Evolutionary conservation across 1,140 invertebrate species (phyloP).

Genomic region (Drosophila subpulchrella): DNA sequence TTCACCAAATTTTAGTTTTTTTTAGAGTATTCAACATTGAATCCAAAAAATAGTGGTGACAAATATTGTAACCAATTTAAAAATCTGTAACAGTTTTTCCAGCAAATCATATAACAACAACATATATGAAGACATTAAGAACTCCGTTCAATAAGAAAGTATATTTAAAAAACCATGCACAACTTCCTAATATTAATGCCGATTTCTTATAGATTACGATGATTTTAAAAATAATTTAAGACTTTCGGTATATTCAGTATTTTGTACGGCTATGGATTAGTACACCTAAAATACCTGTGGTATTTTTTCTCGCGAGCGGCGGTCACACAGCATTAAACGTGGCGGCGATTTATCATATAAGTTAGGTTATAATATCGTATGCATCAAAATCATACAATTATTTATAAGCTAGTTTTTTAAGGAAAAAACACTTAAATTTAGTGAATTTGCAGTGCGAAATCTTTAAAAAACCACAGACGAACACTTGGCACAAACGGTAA

Average conservation of each 20-base stretch:
- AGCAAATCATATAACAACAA: no score
- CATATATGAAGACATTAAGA: no score
- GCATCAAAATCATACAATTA: conserved; percentile 85
- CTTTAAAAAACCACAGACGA: conserved; percentile 84
- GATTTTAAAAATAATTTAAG: no score
- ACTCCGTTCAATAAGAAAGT: no score
- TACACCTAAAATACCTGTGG: neutral
- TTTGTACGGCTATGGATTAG: neutral
- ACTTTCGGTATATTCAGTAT: neutral
- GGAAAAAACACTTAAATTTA: conserved; percentile 85
- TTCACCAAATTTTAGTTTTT: no score
- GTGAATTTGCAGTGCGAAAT: conserved; percentile 85
- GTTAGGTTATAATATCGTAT: conserved; percentile 85
- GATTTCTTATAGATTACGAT: no score
- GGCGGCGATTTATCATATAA: conserved; percentile 84
- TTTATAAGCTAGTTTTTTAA: conserved; percentile 85
- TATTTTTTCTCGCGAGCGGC: conserved; percentile 8
- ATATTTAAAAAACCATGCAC: no score
- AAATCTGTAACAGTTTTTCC: no score
- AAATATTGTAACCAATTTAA: no score
- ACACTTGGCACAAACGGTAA: conserved; percentile 84
- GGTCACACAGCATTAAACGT: conserved; percentile 75
- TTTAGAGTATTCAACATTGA: no score
- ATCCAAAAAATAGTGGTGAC: no score
- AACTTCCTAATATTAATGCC: no score